Evolutionary conservation across 2,888 invertebrate species (phyloP).

Genomic region (Zygogramma bicolorata): DNA sequence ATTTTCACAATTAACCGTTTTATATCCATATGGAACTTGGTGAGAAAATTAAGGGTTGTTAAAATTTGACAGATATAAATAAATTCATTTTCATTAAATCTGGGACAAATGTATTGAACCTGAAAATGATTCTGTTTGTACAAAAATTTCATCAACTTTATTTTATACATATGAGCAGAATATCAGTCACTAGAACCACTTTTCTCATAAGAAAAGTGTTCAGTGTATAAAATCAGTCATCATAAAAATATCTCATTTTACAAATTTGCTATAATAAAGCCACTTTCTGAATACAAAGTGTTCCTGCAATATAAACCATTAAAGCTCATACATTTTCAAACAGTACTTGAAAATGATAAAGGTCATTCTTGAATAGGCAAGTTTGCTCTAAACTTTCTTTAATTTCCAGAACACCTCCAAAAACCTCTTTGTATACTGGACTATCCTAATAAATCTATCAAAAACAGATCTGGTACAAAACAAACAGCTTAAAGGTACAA

Average conservation of each 20-base stretch:
- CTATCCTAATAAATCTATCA: not conserved
- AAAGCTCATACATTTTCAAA: not conserved
- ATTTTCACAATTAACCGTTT: slow-evolving; percentile 25
- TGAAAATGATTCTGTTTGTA: not conserved
- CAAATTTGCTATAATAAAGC: slow-evolving; percentile 18
- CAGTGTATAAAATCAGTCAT: slow-evolving; percentile 30
- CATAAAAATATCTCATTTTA: slow-evolving; percentile 15
- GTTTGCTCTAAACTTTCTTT: not conserved
- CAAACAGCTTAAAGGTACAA: slow-evolving; percentile 12
- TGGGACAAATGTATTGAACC: not conserved
- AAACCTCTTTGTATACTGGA: not conserved
- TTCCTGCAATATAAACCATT: not conserved
- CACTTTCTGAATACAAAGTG: not conserved
- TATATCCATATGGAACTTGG: slow-evolving; percentile 12
- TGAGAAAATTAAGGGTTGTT: slow-evolving; percentile 18
- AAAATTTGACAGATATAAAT: slow-evolving; percentile 7
- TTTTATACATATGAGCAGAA: slow-evolving; percentile 29
- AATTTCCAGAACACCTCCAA: not conserved
- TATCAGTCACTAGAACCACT: slow-evolving; percentile 34
- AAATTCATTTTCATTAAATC: not conserved
- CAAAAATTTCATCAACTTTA: not conserved
- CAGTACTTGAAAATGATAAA: not conserved
- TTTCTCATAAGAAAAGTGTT: slow-evolving; percentile 23
- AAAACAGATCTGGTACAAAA: slow-evolving; percentile 30
- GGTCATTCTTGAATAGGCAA: not conserved